Percentiles rank a stretch among this genome's conserved stretches.
phyloP scores from a whole-genome alignment of 2,797 vertebrate genomes.

The Thunnus albacares region DNA sequence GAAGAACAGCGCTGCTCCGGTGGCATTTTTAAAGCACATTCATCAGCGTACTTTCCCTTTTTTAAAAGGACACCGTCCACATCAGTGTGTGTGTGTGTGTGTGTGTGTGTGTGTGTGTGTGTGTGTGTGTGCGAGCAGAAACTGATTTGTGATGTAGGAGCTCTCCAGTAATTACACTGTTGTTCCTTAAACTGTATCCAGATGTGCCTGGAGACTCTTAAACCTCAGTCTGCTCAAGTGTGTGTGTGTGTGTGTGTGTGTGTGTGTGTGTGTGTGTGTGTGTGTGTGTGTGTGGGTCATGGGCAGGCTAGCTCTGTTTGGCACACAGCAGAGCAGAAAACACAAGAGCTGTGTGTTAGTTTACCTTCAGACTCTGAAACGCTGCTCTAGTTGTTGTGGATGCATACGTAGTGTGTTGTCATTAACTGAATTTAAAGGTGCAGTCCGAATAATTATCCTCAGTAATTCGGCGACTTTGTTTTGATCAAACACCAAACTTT shows the following conservation, averaged over 20 bases:
- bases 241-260: slow-evolving; percentile 30
- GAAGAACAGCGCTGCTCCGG: neutral
- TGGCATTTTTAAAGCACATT: slow-evolving; percentile 18
- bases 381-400: neutral
- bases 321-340: slow-evolving; percentile 23
- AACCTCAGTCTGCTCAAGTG: slow-evolving; percentile 4
- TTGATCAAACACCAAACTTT: no score
- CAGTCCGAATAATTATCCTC: neutral
- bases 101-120: neutral
- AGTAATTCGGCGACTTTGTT: no score
- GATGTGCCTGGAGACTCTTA: slow-evolving; percentile 46
- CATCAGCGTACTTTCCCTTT: slow-evolving; percentile 45
- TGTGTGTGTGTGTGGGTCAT: slow-evolving; percentile 23
- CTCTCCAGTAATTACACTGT: slow-evolving; percentile 46
- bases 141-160: slow-evolving; percentile 44
- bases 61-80: slow-evolving; percentile 15
- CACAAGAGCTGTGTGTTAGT: slow-evolving; percentile 2
- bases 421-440: neutral
- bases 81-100: neutral
- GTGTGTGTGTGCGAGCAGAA: neutral
- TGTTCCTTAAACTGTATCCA: slow-evolving; percentile 59
- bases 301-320: slow-evolving; percentile 26
- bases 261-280: slow-evolving; percentile 17
- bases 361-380: neutral
- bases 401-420: neutral